These are phyloP conservation scores for Siphlonurus alternatus DNA, from an alignment of 2,888 invertebrate species.

Conservation along the genomic window DNA sequence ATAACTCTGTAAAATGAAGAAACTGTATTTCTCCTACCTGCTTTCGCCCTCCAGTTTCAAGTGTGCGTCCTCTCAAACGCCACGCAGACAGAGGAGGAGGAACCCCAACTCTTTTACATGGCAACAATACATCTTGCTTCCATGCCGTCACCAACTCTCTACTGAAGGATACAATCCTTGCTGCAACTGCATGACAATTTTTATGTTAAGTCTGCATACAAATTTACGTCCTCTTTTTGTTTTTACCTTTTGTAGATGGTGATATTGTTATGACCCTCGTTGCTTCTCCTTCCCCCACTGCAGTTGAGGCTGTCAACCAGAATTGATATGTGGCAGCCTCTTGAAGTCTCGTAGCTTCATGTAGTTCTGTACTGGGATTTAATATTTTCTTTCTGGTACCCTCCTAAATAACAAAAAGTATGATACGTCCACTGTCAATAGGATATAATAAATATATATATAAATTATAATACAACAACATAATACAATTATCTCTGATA, in stretches of 20 bases:
- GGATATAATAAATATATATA: neutral
- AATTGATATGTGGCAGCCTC: slow-evolving; percentile 57
- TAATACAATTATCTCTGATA: no score
- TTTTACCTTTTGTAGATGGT: slow-evolving; percentile 46
- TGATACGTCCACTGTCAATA: neutral
- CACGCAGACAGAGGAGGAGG: slow-evolving; percentile 61
- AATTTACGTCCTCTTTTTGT: neutral
- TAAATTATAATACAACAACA: no score
- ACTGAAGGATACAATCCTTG: slow-evolving; percentile 77
- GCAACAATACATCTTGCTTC: slow-evolving; percentile 69
- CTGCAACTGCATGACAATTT: slow-evolving; percentile 46
- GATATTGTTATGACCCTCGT: slow-evolving; percentile 60
- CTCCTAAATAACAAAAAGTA: slow-evolving; percentile 28
- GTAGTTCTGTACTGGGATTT: slow-evolving; percentile 48
- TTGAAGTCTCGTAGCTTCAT: slow-evolving; percentile 51
- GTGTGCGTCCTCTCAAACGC: slow-evolving; percentile 56
- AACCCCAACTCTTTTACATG: slow-evolving; percentile 70
- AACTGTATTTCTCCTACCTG: slow-evolving; percentile 11
- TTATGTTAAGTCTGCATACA: neutral
- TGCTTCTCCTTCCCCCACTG: slow-evolving; percentile 68
- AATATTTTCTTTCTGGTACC: slow-evolving; percentile 59
- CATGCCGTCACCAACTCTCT: slow-evolving; percentile 62
- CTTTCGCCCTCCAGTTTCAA: slow-evolving; percentile 41
- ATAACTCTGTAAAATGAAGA: neutral
- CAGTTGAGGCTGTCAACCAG: slow-evolving; percentile 58